Percentiles rank a stretch among this genome's conserved stretches.
Conservation (phyloP, 2,888 invertebrate species). For the Philonicus albiceps region DNA sequence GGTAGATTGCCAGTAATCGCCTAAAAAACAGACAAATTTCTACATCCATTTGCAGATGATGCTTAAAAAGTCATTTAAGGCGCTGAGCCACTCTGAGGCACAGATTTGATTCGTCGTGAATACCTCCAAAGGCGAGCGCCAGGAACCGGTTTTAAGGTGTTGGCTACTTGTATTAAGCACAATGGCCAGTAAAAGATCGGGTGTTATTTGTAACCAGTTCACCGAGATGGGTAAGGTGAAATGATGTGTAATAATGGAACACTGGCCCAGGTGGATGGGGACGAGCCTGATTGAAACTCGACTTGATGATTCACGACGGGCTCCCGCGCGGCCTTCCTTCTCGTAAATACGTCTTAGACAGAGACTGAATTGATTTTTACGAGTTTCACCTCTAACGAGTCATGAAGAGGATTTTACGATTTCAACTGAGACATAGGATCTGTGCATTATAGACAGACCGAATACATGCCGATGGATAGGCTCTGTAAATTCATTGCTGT, state of each 20-base stretch:
- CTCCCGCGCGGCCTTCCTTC: neutral
- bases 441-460: neutral
- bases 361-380: neutral
- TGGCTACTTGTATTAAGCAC: slow-evolving; percentile 39
- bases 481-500: neutral
- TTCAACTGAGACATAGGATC: neutral
- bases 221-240: neutral
- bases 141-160: slow-evolving; percentile 38
- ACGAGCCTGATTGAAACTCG: neutral
- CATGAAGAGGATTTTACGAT: neutral
- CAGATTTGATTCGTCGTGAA: neutral
- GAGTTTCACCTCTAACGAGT: neutral
- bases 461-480: neutral
- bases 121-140: neutral
- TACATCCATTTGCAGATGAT: neutral
- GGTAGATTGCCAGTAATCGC: neutral
- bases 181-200: slow-evolving; percentile 31
- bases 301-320: neutral
- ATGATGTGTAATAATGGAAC: slow-evolving; percentile 18
- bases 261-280: neutral
- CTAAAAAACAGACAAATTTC: neutral
- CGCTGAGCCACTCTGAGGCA: neutral
- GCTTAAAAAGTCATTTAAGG: slow-evolving; percentile 2
- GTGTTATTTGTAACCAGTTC: slow-evolving; percentile 23
- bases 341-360: neutral